Evolutionary conservation across 2,113 vertebrate species (phyloP).

Genomic region (Puntigrus tetrazona): DNA sequence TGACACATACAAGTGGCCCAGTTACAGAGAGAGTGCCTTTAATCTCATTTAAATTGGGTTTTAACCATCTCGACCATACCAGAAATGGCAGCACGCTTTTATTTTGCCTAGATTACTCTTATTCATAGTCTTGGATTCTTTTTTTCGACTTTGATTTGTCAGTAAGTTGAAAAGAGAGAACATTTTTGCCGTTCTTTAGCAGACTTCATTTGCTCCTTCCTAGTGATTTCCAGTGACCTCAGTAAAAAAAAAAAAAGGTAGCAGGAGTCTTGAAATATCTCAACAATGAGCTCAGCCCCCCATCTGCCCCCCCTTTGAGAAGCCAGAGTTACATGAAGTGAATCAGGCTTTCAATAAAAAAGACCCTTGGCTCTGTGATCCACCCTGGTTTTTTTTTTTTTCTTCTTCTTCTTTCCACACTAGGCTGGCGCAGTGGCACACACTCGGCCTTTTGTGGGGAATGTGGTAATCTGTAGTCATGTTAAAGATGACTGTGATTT

Average conservation of each 20-base stretch:
- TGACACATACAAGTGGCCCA: constrained; percentile 37
- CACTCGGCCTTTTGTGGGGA: constrained; percentile 55
- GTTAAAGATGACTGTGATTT: constrained; percentile 67
- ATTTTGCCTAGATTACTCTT: neutral
- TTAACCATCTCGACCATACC: constrained; percentile 8
- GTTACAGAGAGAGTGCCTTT: constrained; percentile 17
- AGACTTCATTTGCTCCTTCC: constrained; percentile 2
- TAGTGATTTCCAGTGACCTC: constrained; percentile 37
- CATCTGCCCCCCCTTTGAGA: constrained; percentile 21
- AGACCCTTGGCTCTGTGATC: constrained; percentile 51
- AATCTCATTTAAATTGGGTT: constrained; percentile 30
- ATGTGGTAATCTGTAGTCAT: constrained; percentile 59
- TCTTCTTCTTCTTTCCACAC: no score
- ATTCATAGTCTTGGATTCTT: neutral
- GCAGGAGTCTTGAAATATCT: constrained; percentile 69
- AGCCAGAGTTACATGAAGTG: constrained; percentile 15
- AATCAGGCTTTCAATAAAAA: constrained; percentile 14
- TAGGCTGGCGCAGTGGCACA: constrained; percentile 38
- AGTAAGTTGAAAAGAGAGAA: neutral
- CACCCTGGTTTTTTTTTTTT: constrained; percentile 46
- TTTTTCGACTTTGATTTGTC: neutral
- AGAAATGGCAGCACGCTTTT: neutral
- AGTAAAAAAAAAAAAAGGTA: constrained; percentile 51
- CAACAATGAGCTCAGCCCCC: constrained; percentile 70
- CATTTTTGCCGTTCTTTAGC: neutral